Evolutionary conservation across 1,140 invertebrate species (phyloP), one percentile per base, ranked within the genome.

Genomic region (Chironomus striatipennis): DNA sequence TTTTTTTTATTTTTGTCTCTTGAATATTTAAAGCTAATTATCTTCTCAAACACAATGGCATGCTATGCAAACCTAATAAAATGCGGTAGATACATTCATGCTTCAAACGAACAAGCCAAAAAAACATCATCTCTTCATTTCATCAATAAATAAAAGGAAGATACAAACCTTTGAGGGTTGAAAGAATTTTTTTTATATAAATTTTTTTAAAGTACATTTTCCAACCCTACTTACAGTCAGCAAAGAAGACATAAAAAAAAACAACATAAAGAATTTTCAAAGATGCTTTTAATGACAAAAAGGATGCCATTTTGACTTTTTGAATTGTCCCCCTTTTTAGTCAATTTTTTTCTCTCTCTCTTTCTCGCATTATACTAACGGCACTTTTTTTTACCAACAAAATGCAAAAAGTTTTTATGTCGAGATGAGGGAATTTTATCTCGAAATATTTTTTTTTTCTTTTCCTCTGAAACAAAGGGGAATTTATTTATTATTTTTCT

Each of bases 241-340:
- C 9, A 47, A 2, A n/a, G n/a, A 15, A 57, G 5, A 57, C 10
- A 15, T 8, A 47, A 15, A 10, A 57, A 57, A 57, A 57, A 57
- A 12, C n/a, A n/a, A 57, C n/a, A 57, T 57, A 57, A 57, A 57
- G 47, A 57, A 57, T 57, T 57, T 57, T 57, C 47, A 57, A 57
- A 57, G 47, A 57, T 57, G 47, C 47, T 57, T 57, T 57, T 57
- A 57, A 57, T 57, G 47, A 57, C 47, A 57, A 57, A 57, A 57
- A 57, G 47, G 47, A 57, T 57, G 47, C 47, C 47, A 57, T 57
- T 57, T 57, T 57, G 47, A 57, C 47, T 57, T 57, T 57, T 57
- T 15, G 47, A 47, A 9, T 47, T 47, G 43, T 47, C 43, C 12
- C 12, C 47, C 47, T 15, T 15, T 57, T 57, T 57, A 57, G 47